Base-by-base conservation (phyloP, 2,113 vertebrate species). In the Lutjanus erythropterus region DNA sequence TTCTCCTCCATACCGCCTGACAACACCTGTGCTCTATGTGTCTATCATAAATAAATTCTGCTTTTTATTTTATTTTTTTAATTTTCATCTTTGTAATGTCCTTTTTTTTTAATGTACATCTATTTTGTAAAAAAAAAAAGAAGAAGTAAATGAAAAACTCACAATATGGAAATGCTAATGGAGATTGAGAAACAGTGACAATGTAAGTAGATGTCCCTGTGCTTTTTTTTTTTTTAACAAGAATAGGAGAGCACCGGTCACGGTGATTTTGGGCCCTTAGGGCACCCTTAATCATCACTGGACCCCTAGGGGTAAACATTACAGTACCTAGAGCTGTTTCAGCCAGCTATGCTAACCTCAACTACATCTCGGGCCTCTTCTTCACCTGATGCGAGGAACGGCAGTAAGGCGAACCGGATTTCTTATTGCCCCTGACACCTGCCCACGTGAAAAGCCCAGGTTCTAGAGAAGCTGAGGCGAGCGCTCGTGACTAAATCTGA, bases 21-120 rank as follows among this genome's bases (percentile, higher is more conserved):
- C 94, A 94, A 91, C 94, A 93, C 94, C 93, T 95, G 96, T 96
- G 96, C 96, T 97, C 96, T 96, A 94, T 94, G 95, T 89, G 96
- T 94, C 93, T 96, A 96, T 94, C 95, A 97, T 97, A 97, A 99
- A 97, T 97, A 97, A 92, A 94, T 91, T 93, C 85, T 83, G 86
- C 89, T 90, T 95, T 89, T 95, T 76, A 29, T 73, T 74, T 71
- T 50, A 83, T 65, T 64, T 84, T 83, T 75, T 80, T 64, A 42
- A 72, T 83, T 86, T 81, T 86, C 75, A 46, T 83, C 64, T 76
- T 87, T 68, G 41, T 85, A 84, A 85, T 65, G 84, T 92, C 52
- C 56, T 83, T 87, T 23, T 49, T 85, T 81, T 89, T 80, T 77
- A 81, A 88, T 92, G 84, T 93, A 93, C 80, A 92, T 74, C 85